Percentiles rank a stretch among this genome's conserved stretches.
Conservation (phyloP, 2,797 vertebrate genomes). For the Gephyroberyx darwinii region DNA sequence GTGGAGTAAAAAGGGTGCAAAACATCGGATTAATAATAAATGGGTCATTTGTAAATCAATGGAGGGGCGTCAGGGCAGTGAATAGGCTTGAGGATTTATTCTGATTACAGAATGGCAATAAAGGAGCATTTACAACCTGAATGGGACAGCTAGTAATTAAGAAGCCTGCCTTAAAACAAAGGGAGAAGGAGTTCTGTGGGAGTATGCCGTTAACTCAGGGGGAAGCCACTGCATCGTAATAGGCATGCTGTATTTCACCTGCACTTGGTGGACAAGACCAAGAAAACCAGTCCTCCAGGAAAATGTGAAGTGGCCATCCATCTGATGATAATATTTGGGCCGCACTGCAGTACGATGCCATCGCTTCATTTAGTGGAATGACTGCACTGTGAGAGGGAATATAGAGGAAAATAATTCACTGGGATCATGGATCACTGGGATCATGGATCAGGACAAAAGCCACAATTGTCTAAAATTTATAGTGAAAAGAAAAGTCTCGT, state of each 20-base stretch:
- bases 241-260: slow-evolving; percentile 66
- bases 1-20: slow-evolving; percentile 66
- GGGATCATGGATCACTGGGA: slow-evolving; percentile 41
- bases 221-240: slow-evolving; percentile 68
- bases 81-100: slow-evolving; percentile 82
- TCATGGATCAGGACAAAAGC: slow-evolving; percentile 41
- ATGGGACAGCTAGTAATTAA: slow-evolving; percentile 82
- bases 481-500: too few relatives aligned
- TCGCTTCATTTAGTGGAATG: slow-evolving; percentile 41
- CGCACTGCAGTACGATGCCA: slow-evolving; percentile 66
- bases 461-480: slow-evolving; percentile 39
- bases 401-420: slow-evolving; percentile 28
- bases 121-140: slow-evolving; percentile 82
- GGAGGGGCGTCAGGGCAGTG: slow-evolving; percentile 73
- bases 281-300: slow-evolving; percentile 60
- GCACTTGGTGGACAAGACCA: slow-evolving; percentile 58
- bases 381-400: slow-evolving; percentile 55
- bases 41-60: slow-evolving; percentile 83
- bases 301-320: slow-evolving; percentile 66
- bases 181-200: slow-evolving; percentile 68
- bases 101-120: slow-evolving; percentile 81
- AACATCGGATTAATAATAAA: slow-evolving; percentile 81
- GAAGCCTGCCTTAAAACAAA: slow-evolving; percentile 81
- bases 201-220: slow-evolving; percentile 59
- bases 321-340: slow-evolving; percentile 72